Evolutionary conservation across 2,113 vertebrate species (phyloP).

Genomic region (Malurus cyaneus): DNA sequence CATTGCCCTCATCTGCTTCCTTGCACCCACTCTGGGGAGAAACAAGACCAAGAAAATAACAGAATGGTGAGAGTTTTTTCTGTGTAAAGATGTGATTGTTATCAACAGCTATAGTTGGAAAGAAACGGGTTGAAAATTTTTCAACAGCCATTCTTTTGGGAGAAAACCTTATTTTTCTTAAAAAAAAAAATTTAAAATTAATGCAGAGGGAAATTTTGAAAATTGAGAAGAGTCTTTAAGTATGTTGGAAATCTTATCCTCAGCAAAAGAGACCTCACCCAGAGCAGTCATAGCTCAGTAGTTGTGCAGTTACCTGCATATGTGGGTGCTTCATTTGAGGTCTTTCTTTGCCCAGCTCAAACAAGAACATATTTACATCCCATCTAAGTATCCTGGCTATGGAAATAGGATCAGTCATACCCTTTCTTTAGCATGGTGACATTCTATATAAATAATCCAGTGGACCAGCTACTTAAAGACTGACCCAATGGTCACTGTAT

Average conservation of each 20-base stretch:
- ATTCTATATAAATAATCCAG: background rate
- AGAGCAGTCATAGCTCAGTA: background rate
- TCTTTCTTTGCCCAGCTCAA: background rate
- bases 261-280: background rate
- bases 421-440: background rate
- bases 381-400: background rate
- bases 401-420: background rate
- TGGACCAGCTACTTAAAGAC: background rate
- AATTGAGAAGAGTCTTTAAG: background rate
- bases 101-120: background rate
- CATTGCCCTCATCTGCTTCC: background rate
- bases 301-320: background rate
- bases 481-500: background rate
- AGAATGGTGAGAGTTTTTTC: background rate
- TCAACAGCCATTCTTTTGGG: background rate
- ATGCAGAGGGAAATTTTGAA: background rate
- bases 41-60: background rate
- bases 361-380: background rate
- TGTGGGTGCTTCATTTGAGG: background rate
- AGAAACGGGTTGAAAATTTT: background rate
- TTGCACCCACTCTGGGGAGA: accelerated
- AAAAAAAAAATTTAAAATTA: background rate
- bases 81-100: background rate
- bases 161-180: background rate
- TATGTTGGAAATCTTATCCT: background rate